Conservation (phyloP, 2,888 invertebrate genomes). For the Amaurobius ferox region DNA sequence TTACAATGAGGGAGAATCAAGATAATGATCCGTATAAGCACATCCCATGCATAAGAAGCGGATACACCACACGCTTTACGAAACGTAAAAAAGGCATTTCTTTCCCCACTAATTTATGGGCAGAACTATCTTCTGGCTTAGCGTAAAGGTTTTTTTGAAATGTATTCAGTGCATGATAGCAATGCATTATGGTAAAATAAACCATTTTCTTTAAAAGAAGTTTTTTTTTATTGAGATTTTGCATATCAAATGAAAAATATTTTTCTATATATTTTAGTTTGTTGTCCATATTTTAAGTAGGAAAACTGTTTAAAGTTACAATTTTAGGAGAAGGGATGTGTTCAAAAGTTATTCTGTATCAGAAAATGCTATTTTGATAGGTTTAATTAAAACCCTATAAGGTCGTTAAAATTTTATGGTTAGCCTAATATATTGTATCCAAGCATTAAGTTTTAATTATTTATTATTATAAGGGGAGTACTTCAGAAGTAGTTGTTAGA, state of each 20-base stretch:
- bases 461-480: too few species aligned
- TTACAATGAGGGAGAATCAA: neutral
- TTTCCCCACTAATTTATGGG: neutral
- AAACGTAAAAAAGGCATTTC: neutral
- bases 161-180: slow-evolving; percentile 3
- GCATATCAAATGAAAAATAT: slow-evolving; percentile 2
- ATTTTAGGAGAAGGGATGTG: neutral
- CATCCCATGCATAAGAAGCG: slow-evolving; percentile 1
- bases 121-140: neutral
- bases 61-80: neutral
- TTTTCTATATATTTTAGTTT: neutral
- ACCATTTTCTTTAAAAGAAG: neutral
- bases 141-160: neutral
- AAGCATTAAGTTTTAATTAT: too few species aligned
- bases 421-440: too few species aligned
- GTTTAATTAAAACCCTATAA: too few species aligned
- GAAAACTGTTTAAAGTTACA: neutral
- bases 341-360: too few species aligned
- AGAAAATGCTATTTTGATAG: too few species aligned
- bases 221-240: neutral
- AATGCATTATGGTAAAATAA: neutral
- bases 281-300: neutral
- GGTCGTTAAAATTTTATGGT: too few species aligned
- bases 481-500: too few species aligned
- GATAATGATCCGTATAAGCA: slow-evolving; percentile 23